Conservation (phyloP, 2,888 invertebrate species). For the Luffia ferchaultella region DNA sequence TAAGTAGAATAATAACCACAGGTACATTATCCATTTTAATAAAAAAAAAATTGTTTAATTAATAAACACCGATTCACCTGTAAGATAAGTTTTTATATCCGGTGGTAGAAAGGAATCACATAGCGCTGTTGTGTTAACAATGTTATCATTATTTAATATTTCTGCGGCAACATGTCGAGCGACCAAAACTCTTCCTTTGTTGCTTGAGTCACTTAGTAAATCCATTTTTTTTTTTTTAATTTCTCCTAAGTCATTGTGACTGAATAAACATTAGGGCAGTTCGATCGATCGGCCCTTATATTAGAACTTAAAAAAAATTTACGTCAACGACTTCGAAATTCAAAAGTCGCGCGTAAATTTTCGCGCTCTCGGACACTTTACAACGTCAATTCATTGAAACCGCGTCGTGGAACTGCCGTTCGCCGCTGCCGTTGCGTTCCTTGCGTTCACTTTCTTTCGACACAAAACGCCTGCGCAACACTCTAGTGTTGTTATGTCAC, state of each 20-base stretch:
- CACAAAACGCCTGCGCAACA: slow-evolving; percentile 47
- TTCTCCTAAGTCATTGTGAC: too few species aligned
- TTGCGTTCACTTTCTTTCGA: slow-evolving; percentile 62
- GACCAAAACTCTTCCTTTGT: slow-evolving; percentile 28
- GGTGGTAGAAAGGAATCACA: slow-evolving; percentile 47
- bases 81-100: slow-evolving; percentile 39
- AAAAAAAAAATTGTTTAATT: background rate
- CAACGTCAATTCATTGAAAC: slow-evolving; percentile 1
- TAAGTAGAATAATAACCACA: too few species aligned
- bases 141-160: slow-evolving; percentile 31
- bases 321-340: slow-evolving; percentile 6
- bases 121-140: slow-evolving; percentile 41
- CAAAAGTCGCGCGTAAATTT: slow-evolving; percentile 8
- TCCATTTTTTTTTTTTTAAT: slow-evolving; percentile 32
- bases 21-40: background rate
- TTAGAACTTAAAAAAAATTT: too few species aligned
- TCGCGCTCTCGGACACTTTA: slow-evolving; percentile 9
- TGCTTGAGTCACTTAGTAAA: slow-evolving; percentile 32
- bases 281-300: too few species aligned
- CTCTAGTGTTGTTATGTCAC: slow-evolving; percentile 20
- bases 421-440: slow-evolving; percentile 6
- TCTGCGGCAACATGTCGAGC: slow-evolving; percentile 41
- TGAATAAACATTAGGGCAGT: too few species aligned
- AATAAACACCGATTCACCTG: slow-evolving; percentile 35
- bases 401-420: background rate